Evolutionary conservation across 2,113 vertebrate genomes (phyloP), one percentile per base, ranked within the genome.

Genomic region (Talpa occidentalis): DNA sequence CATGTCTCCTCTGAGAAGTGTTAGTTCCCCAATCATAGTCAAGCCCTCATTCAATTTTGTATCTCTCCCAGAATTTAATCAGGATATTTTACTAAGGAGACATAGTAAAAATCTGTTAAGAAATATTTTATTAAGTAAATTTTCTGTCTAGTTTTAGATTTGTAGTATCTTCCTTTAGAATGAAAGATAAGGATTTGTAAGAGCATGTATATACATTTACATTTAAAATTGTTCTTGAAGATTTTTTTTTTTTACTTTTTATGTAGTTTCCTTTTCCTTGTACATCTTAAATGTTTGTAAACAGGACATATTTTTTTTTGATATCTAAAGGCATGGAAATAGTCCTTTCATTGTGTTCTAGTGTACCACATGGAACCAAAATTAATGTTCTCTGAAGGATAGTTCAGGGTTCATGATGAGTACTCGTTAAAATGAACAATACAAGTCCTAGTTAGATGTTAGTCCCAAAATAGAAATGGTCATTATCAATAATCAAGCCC

Each of bases 381-480:
- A 74, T 92, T 78, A 62, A 47, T 94, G 56, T 88, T 81, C 76
- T 88, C 47, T 52, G 28, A 88, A 90, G 77, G 49, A 62, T 67
- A 72, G 79, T 87, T 95, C 40, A 85, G 66, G 44, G 92, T 95
- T 90, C 80, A 64, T 85, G 81, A 95, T 90, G 88, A 88, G 54
- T 74, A 74, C 84, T 93, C 92, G n/a, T 93, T 84, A 78, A 94
- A 94, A 73, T 70, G 73, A 94, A 85, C 56, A 85, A 4, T 72
- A 3, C 64, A 83, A 92, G 90, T 28, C 78, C 72, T 91, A 73
- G 40, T 94, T 97, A 77, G 80, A 66, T 84, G 28, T 76, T 92
- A 80, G 88, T 32, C 90, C 91, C 92, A 64, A 93, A 96, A 93
- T 94, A 96, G 96, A 96, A 95, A 73, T 70, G 85, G 79, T 70